These are phyloP conservation scores for Eilema griseolum DNA, from an alignment of 2,888 invertebrate species.

Conservation along the genomic window DNA sequence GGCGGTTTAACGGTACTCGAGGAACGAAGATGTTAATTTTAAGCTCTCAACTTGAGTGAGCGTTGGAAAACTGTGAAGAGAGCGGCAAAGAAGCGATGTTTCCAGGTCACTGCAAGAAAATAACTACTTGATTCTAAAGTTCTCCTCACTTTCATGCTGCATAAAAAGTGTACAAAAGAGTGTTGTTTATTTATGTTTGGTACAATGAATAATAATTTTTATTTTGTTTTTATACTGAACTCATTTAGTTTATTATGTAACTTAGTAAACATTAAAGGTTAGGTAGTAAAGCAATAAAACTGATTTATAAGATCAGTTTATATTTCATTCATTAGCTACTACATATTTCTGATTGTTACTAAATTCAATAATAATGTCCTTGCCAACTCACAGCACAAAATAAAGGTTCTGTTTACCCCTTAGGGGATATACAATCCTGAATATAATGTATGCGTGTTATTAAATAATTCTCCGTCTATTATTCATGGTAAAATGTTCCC, in stretches of 20 bases:
- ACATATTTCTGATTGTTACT: background rate
- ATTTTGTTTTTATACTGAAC: background rate
- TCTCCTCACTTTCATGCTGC: constrained; percentile 12
- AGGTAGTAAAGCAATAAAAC: background rate
- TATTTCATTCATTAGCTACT: background rate
- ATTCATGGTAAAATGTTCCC: background rate
- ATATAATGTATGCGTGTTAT: background rate
- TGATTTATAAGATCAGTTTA: background rate
- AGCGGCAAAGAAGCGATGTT: constrained; percentile 25
- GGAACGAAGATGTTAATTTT: constrained; percentile 50
- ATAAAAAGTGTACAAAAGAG: background rate
- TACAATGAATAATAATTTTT: background rate
- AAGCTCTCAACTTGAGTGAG: constrained; percentile 30
- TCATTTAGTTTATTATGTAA: background rate
- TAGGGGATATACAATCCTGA: background rate
- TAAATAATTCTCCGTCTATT: background rate
- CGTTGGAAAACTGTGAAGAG: constrained; percentile 38
- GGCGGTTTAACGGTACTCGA: constrained; percentile 40
- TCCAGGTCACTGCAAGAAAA: constrained; percentile 26
- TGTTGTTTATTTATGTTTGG: background rate
- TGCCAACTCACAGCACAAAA: background rate
- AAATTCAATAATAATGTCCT: background rate
- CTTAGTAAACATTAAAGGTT: background rate
- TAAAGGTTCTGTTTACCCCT: background rate
- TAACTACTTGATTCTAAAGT: constrained; percentile 25